These are phyloP conservation scores for Willowsia nigromaculata DNA, from an alignment of 2,888 invertebrate genomes.

Conservation along the genomic window DNA sequence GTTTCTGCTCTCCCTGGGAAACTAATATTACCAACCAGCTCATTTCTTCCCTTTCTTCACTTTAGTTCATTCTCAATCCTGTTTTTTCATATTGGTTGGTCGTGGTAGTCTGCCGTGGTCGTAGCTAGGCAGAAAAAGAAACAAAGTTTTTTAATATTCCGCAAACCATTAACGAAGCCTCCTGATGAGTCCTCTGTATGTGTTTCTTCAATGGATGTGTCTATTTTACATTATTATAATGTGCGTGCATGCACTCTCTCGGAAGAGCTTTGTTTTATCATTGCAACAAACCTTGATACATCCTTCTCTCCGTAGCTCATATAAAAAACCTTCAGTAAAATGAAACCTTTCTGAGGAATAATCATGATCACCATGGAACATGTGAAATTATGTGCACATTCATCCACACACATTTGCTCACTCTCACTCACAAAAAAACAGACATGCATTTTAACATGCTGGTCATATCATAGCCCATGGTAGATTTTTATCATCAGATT, in stretches of 20 bases:
- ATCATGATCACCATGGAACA: background rate
- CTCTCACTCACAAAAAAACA: background rate
- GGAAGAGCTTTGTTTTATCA: background rate
- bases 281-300: background rate
- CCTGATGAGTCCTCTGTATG: background rate
- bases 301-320: background rate
- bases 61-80: background rate
- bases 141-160: conserved; percentile 12
- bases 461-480: too few relatives aligned
- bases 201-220: background rate
- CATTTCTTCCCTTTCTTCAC: background rate
- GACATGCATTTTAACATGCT: too few relatives aligned
- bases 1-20: conserved; percentile 4
- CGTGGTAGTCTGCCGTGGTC: too few relatives aligned
- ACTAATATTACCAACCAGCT: conserved; percentile 12
- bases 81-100: background rate
- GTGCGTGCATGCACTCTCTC: background rate
- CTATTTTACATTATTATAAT: background rate
- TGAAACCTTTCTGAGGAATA: background rate
- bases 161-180: conserved; percentile 32
- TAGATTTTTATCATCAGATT: conserved; percentile 11
- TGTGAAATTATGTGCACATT: background rate
- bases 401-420: background rate
- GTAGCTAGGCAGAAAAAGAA: background rate
- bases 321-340: background rate